These are phyloP conservation scores for Asobara japonica DNA, from an alignment of 1,140 invertebrate genomes.

Conservation along the genomic window DNA sequence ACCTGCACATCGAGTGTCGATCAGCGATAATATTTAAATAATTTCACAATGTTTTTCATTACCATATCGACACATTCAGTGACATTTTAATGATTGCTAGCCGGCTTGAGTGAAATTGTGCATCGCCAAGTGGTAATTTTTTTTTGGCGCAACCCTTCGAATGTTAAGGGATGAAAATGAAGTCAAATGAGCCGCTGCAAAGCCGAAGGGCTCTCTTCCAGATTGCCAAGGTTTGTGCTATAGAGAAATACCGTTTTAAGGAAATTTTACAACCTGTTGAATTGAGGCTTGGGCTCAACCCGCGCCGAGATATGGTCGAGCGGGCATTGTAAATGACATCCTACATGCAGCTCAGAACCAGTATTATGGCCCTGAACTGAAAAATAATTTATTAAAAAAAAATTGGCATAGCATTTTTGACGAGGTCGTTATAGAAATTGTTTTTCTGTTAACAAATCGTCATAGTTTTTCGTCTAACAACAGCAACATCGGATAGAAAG, in stretches of 20 bases:
- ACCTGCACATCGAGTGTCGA: not conserved
- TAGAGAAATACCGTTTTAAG: not conserved
- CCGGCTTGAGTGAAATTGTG: conserved; percentile 12
- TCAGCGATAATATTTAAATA: not conserved
- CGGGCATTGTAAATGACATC: not conserved
- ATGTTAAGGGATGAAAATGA: conserved; percentile 52
- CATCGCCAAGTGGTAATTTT: not conserved
- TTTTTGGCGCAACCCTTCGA: not conserved
- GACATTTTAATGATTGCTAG: not conserved
- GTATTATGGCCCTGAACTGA: too few species aligned
- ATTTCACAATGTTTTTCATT: not conserved
- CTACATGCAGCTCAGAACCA: too few species aligned
- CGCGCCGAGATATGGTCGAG: not conserved
- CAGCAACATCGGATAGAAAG: too few species aligned
- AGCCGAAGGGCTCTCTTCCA: conserved; percentile 68
- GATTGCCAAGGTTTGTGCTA: conserved; percentile 68
- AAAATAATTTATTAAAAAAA: too few species aligned
- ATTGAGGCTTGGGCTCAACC: conserved; percentile 11
- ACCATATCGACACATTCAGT: not conserved
- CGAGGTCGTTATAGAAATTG: too few species aligned
- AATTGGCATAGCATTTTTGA: too few species aligned
- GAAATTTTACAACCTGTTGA: not conserved
- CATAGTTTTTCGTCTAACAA: too few species aligned
- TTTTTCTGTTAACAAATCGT: too few species aligned
- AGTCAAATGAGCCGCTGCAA: conserved; percentile 56